phyloP scores from a whole-genome alignment of 2,113 vertebrate genomes.

The Acanthisitta chloris region DNA sequence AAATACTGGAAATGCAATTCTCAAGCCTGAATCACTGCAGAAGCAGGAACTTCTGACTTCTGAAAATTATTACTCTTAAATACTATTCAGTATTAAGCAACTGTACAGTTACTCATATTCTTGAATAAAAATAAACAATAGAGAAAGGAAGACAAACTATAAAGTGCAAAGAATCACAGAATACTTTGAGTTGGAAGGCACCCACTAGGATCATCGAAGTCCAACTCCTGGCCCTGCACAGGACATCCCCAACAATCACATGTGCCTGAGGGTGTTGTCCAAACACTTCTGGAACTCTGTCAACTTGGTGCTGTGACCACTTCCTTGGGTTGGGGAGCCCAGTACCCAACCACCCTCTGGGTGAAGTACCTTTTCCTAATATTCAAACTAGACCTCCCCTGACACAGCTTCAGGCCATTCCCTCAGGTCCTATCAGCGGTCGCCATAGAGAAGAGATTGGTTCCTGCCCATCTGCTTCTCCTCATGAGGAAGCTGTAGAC shows the following conservation, averaged over 20 bases:
- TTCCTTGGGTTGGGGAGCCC: no score
- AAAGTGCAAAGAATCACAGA: background rate
- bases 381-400: background rate
- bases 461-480: background rate
- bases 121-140: background rate
- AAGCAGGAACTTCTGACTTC: background rate
- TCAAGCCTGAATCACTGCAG: background rate
- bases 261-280: fast-evolving
- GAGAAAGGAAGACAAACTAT: background rate
- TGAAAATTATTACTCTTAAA: background rate
- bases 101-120: background rate
- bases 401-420: background rate
- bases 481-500: background rate
- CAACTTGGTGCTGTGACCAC: background rate
- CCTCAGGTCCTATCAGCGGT: background rate
- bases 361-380: background rate
- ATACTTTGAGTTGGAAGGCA: background rate
- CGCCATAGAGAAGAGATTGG: background rate
- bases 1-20: background rate
- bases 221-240: background rate
- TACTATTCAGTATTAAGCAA: background rate
- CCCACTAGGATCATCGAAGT: background rate
- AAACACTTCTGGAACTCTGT: background rate
- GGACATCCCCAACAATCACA: no score
- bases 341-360: fast-evolving